These are phyloP conservation scores for Carapus acus DNA, from an alignment of 2,797 vertebrate genomes.

Conservation along the genomic window DNA sequence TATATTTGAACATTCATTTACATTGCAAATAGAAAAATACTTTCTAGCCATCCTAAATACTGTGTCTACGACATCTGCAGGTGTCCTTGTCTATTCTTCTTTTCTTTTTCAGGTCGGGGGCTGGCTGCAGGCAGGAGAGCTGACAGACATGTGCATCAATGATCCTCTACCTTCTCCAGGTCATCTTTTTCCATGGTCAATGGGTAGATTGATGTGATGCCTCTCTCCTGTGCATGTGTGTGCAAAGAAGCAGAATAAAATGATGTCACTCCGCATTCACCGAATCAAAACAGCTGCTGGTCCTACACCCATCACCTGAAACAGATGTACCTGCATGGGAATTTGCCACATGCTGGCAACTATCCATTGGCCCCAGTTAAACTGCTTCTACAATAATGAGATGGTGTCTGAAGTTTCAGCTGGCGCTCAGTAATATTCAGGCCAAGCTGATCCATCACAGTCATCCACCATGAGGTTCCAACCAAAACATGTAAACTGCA, in stretches of 20 bases:
- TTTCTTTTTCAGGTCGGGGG: too few species aligned
- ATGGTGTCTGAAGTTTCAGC: conserved; percentile 12
- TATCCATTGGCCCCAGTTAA: conserved; percentile 36
- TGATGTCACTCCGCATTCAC: conserved; percentile 26
- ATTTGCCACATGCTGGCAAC: too few species aligned
- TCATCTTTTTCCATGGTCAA: conserved; percentile 82
- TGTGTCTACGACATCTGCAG: too few species aligned
- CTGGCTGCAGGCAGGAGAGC: conserved; percentile 10
- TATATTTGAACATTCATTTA: too few species aligned
- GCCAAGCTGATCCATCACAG: conserved; percentile 11
- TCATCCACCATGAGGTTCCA: conserved; percentile 16
- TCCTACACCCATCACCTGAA: conserved; percentile 13
- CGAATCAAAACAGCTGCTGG: conserved; percentile 41
- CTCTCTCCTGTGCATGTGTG: conserved; percentile 83
- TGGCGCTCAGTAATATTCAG: conserved; percentile 21
- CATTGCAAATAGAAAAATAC: too few species aligned
- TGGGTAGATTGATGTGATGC: conserved; percentile 80
- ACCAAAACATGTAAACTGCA: conserved; percentile 53
- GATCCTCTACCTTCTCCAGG: conserved; percentile 77
- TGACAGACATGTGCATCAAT: conserved; percentile 24
- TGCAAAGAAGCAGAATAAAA: conserved; percentile 2
- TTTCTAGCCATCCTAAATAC: too few species aligned
- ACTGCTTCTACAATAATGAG: conserved; percentile 18
- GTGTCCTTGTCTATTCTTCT: too few species aligned
- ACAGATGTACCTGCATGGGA: conserved; percentile 50